Evolutionary conservation across 2,797 vertebrate species (phyloP), one percentile per base, ranked within the genome.

Genomic region (Taeniopygia guttata): DNA sequence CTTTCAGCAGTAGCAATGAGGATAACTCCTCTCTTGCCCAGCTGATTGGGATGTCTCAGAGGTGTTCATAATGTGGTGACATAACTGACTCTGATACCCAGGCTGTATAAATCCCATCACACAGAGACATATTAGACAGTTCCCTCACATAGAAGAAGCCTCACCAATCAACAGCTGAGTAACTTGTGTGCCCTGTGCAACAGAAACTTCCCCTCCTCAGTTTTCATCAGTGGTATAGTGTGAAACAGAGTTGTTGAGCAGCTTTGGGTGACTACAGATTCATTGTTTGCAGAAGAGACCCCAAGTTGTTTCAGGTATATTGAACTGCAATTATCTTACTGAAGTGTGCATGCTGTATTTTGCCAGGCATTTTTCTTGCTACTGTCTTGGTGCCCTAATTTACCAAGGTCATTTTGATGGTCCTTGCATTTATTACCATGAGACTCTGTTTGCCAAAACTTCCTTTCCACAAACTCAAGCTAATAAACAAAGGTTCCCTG

Each of bases 1-100:
- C 13, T 93, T 84, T 77, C 52, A 82, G n/a, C 30, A 80, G 30
- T 7, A 43, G 51, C 2, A 2, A 36, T 42, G 58, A 68, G 40
- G 49, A 10, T 34, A 78, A 36, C 7, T 48, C 75, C 43, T 69
- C 5, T 80, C 38, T 60, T 54, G 42, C 42, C 55, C 27, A 67
- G 18, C 30, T 27, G 63, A 36, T 12, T 82, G 67, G 74, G 66
- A 82, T 36, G 32, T 79, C 14, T 58, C 77, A 55, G 38, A 81
- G 55, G 11, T 45, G 23, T 59, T 86, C 6, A 2, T 67, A 46
- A 55, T 0, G 0, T 40, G 38, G 21, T 42, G 30, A 27, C 0
- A 0, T 74, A 70, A 51, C 22, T 80, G 29, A 22, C 40, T 52
- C 40, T n/a, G 64, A 58, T 58, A 83, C 15, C 20, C 59, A 75